These are phyloP conservation scores for Otolemur garnettii DNA, from an alignment of 2,113 vertebrate species.

Conservation along the genomic window DNA sequence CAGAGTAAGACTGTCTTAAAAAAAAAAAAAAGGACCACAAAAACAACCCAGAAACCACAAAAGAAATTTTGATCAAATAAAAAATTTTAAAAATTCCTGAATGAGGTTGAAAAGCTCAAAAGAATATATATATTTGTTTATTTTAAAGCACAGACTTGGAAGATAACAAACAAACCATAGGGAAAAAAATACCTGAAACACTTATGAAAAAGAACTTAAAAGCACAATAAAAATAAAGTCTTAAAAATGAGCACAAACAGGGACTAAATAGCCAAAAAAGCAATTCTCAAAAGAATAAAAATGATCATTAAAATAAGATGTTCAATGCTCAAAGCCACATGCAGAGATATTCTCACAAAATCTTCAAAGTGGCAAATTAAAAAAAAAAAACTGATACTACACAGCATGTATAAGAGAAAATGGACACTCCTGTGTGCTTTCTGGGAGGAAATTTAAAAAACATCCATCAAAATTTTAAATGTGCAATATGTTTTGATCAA, in stretches of 20 bases:
- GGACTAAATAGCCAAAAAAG: background rate
- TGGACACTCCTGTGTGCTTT: background rate
- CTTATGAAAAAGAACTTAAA: constrained; percentile 27
- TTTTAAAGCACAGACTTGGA: background rate
- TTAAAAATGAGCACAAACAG: background rate
- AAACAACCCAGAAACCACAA: background rate
- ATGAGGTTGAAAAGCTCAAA: background rate
- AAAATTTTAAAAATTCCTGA: background rate
- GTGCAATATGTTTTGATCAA: background rate
- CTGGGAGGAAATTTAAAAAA: background rate
- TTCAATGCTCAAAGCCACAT: background rate
- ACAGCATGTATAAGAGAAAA: background rate
- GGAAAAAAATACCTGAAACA: background rate
- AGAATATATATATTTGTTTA: no score
- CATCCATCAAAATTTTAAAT: background rate
- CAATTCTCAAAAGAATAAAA: background rate
- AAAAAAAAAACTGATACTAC: background rate
- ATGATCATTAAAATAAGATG: background rate
- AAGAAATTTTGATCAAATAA: background rate
- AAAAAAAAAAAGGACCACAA: background rate
- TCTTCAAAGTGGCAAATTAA: background rate
- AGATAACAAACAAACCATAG: background rate
- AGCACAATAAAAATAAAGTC: background rate
- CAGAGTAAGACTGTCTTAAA: no score
- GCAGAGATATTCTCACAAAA: background rate